Conservation (phyloP, 2,113 vertebrate genomes). For the Pyrgilauda ruficollis region DNA sequence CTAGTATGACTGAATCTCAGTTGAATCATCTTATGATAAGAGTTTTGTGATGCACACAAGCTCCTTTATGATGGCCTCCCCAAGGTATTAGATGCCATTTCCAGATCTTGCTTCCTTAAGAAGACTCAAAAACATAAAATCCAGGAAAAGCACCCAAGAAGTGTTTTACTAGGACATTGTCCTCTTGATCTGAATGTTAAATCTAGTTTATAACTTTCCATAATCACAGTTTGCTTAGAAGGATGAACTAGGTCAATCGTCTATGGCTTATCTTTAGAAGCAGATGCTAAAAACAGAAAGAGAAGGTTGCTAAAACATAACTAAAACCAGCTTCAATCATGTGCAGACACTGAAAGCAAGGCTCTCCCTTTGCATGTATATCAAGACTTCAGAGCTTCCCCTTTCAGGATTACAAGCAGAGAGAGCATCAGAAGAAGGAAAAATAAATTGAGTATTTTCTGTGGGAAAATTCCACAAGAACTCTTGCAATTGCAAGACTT, state of each 20-base stretch:
- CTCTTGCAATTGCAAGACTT: conserved; percentile 15
- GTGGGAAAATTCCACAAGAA: conserved; percentile 1
- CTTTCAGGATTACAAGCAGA: neutral
- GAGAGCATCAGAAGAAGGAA: neutral
- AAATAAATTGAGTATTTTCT: neutral
- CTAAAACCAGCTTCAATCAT: neutral
- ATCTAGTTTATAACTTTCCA: neutral
- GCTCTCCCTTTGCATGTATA: accelerated
- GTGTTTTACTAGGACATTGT: neutral
- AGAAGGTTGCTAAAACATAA: neutral
- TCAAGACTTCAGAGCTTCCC: neutral
- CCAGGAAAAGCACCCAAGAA: neutral
- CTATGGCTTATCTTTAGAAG: neutral
- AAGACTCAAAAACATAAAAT: neutral
- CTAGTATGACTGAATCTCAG: neutral
- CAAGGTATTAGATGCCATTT: neutral
- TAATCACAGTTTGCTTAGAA: neutral
- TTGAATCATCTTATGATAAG: conserved; percentile 1
- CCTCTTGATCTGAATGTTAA: neutral
- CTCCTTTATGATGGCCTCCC: neutral
- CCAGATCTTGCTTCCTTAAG: neutral
- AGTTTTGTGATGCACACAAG: neutral
- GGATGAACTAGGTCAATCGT: neutral
- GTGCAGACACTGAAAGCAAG: neutral
- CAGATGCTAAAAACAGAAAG: neutral